phyloP scores from a whole-genome alignment of 2,888 invertebrate species.

The Chymomyza caudatula region DNA sequence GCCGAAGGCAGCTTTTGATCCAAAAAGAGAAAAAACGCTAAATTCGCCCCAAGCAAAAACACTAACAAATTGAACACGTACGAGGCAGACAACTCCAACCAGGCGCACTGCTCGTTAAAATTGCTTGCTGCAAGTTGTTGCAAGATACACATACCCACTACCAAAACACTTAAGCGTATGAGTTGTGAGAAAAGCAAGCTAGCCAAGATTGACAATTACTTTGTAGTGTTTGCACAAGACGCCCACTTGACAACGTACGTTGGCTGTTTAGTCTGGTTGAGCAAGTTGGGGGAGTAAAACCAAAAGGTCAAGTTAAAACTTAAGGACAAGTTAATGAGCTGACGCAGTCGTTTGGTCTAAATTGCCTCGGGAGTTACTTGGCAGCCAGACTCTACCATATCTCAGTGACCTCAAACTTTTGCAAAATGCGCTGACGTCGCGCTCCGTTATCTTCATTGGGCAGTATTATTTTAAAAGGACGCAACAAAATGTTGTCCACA shows the following conservation, averaged over 20 bases:
- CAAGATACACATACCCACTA: neutral
- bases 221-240: conserved; percentile 39
- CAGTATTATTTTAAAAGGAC: conserved; percentile 75
- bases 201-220: conserved; percentile 44
- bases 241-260: conserved; percentile 29
- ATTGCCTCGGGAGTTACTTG: neutral
- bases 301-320: conserved; percentile 57
- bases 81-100: conserved; percentile 18
- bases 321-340: conserved; percentile 29
- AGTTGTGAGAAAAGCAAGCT: neutral
- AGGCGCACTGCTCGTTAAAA: neutral
- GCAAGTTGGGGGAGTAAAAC: neutral
- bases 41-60: conserved; percentile 20
- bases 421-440: conserved; percentile 73
- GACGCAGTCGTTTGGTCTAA: neutral
- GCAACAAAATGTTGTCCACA: conserved; percentile 72
- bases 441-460: conserved; percentile 72
- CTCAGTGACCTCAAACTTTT: conserved; percentile 76
- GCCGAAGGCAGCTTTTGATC: neutral
- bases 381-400: conserved; percentile 64
- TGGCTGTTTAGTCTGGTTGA: neutral
- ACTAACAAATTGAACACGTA: conserved; percentile 69
- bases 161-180: no score
- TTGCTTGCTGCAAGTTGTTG: neutral
- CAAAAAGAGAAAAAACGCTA: neutral